These are phyloP conservation scores for Narcine bancroftii DNA, from an alignment of 2,113 vertebrate species.

Conservation along the genomic window DNA sequence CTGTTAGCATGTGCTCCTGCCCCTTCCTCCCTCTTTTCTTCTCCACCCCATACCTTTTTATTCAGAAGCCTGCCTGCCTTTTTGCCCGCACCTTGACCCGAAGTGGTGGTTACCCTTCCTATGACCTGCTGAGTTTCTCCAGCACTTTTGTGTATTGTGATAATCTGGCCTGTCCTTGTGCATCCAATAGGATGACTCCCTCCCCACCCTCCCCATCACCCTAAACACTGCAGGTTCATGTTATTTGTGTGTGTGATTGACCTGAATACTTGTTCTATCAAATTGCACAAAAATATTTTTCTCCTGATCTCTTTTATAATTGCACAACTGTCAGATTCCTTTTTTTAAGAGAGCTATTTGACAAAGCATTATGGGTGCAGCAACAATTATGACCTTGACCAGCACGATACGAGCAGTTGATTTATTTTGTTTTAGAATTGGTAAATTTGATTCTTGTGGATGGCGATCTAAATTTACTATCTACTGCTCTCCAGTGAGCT, in stretches of 20 bases:
- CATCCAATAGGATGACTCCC: too few relatives aligned
- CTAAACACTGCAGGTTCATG: background rate
- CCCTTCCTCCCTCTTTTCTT: too few relatives aligned
- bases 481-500: background rate
- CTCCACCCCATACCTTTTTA: too few relatives aligned
- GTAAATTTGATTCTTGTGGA: constrained; percentile 15
- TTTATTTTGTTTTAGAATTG: background rate
- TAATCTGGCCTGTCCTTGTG: background rate
- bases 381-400: background rate
- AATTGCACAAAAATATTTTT: background rate
- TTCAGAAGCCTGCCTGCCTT: too few relatives aligned
- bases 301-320: background rate
- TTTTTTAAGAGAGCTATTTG: background rate
- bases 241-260: background rate
- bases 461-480: constrained; percentile 8
- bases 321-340: background rate
- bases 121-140: too few relatives aligned
- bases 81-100: too few relatives aligned
- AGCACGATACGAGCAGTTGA: background rate
- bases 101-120: too few relatives aligned
- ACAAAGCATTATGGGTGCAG: background rate
- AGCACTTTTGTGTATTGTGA: too few relatives aligned
- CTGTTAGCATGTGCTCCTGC: too few relatives aligned
- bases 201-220: too few relatives aligned
- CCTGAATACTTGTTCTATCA: background rate